Evolutionary conservation across 2,113 vertebrate species (phyloP), one percentile per base, ranked within the genome.

Genomic region (Varanus salvator): DNA sequence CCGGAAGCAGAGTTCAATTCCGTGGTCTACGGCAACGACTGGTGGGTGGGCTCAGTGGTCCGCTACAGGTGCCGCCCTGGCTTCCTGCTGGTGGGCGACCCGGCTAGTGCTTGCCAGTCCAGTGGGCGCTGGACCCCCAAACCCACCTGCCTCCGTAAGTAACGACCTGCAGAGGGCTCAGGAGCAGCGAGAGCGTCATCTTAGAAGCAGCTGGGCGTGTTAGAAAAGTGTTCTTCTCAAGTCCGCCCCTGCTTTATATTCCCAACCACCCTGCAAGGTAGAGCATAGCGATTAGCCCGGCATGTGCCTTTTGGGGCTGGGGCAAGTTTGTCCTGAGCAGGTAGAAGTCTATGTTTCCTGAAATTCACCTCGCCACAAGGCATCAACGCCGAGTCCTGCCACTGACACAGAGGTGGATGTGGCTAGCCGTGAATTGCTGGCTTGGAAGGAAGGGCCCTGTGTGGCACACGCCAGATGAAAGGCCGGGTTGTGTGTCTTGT

Each of bases 1-100:
- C 98, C 98, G 0, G 98, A 98, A 89, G 97, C 96, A 0, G 98
- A 98, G 83, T 96, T 96, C 50, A 97, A 97, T 78, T 97, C 97
- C 0, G 83, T 92, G 21, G 96, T 97, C 77, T 90, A 94, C 0
- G 98, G 98, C 48, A 97, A 97, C 0, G 98, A 98, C 94, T 98
- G 98, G 98, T 98, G 98, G 98, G 98, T 98, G 44, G 97, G 97
- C 91, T 98, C 98, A 0, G 96, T 97, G 95, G 97, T 98, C 92
- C 95, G 97, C 72, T 98, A 98, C 90, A 29, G 95, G 80, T 98
- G 98, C 91, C 97, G 94, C 44, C 88, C 97, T 0, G 98, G 98
- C 3, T 98, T 98, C 95, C 93, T 97, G 90, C 95, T 98, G 71
- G 88, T 97, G 77, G 98, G 98, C 60, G 97, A 96, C 84, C 93